phyloP scores from a whole-genome alignment of 2,888 invertebrate species.

The Xestia c-nigrum region DNA sequence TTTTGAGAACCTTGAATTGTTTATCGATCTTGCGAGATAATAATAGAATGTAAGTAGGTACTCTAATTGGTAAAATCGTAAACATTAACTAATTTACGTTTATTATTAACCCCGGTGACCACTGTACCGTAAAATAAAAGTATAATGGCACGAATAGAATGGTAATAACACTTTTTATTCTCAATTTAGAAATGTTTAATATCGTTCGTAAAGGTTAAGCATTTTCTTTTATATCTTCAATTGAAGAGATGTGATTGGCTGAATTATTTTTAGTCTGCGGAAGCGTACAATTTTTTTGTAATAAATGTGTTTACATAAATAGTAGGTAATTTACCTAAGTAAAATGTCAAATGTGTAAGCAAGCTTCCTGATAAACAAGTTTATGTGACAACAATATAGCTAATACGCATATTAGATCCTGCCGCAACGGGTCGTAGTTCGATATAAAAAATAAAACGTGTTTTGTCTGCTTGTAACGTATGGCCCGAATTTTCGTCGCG shows the following conservation, averaged over 20 bases:
- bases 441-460: background rate
- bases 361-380: conserved; percentile 4
- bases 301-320: background rate
- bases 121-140: conserved; percentile 48
- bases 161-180: conserved; percentile 44
- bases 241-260: conserved; percentile 7
- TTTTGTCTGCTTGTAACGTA: background rate
- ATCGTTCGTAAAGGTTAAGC: conserved; percentile 14
- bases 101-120: conserved; percentile 39
- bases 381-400: background rate
- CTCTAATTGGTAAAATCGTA: conserved; percentile 25
- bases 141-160: conserved; percentile 27
- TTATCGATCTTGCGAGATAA: conserved; percentile 6
- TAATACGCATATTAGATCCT: background rate
- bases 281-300: background rate
- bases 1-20: conserved; percentile 27
- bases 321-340: background rate
- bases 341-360: conserved; percentile 7
- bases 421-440: background rate
- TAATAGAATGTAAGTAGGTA: conserved; percentile 16
- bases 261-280: conserved; percentile 18
- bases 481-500: no score
- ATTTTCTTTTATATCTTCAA: conserved; percentile 26
- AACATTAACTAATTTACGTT: conserved; percentile 45
- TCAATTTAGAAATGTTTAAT: conserved; percentile 40